These are phyloP conservation scores for Siniperca undulata DNA, from an alignment of 2,797 vertebrate genomes.

Conservation along the genomic window DNA sequence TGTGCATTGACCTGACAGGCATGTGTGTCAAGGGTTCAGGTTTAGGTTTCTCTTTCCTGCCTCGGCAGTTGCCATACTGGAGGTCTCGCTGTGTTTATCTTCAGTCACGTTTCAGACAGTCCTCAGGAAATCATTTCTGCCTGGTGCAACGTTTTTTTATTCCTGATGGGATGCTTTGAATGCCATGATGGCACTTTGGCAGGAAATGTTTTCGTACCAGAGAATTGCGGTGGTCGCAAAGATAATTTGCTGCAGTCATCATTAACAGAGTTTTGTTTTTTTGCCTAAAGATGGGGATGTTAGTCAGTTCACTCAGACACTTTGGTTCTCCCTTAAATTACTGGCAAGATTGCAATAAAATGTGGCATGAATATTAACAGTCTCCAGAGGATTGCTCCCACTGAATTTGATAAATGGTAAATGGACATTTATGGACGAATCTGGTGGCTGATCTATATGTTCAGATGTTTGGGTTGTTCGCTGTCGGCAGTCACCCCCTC, in stretches of 20 bases:
- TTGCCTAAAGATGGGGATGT: not conserved
- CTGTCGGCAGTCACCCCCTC: too few relatives aligned
- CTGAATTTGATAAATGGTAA: not conserved
- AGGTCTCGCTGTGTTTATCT: constrained; percentile 21
- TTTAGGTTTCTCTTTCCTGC: constrained; percentile 36
- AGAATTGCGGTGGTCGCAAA: not conserved
- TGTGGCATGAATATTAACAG: not conserved
- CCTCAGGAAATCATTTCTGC: constrained; percentile 53
- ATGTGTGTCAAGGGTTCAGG: constrained; percentile 35
- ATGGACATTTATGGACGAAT: not conserved
- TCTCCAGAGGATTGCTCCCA: not conserved
- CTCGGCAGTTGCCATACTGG: not conserved
- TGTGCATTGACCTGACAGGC: constrained; percentile 12
- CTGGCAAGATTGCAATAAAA: not conserved
- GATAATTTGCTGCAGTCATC: constrained; percentile 20
- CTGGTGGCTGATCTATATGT: not conserved
- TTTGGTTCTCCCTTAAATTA: not conserved
- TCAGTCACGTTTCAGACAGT: constrained; percentile 18
- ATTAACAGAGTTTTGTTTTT: not conserved
- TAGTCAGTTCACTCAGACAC: not conserved
- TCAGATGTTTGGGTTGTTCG: too few relatives aligned
- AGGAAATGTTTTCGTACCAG: constrained; percentile 58
- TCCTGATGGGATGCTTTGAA: constrained; percentile 25
- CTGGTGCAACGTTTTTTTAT: not conserved
- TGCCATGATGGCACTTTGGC: constrained; percentile 31